Conservation (phyloP, 2,797 vertebrate genomes). For the Centroberyx gerrardi region DNA sequence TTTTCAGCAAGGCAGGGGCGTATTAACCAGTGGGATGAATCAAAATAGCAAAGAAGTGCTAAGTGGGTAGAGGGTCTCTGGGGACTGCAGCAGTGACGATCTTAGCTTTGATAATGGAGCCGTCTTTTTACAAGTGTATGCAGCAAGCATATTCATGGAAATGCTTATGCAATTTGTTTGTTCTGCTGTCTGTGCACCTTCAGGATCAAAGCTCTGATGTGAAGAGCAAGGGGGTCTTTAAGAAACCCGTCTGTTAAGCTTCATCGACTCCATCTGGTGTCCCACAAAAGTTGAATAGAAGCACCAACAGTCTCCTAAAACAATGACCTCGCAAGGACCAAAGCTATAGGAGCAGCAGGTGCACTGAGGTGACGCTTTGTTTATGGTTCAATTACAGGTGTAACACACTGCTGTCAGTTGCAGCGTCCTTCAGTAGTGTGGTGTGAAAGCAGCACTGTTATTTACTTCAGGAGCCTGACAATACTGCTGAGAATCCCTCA, state of each 20-base stretch:
- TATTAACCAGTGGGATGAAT: constrained; percentile 21
- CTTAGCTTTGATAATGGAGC: background rate
- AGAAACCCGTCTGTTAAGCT: constrained; percentile 1
- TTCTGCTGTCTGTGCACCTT: constrained; percentile 24
- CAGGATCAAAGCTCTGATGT: constrained; percentile 49
- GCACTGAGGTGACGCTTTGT: constrained; percentile 45
- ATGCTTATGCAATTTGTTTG: constrained; percentile 24
- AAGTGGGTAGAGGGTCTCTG: constrained; percentile 10
- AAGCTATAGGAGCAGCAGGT: constrained; percentile 23
- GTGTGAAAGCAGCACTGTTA: background rate
- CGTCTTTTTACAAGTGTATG: constrained; percentile 5
- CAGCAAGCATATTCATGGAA: constrained; percentile 7
- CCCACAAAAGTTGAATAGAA: constrained; percentile 1
- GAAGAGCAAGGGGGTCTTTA: constrained; percentile 13
- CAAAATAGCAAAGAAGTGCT: constrained; percentile 17
- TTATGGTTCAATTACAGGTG: constrained; percentile 44
- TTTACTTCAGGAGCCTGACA: constrained; percentile 3
- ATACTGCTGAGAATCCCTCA: background rate
- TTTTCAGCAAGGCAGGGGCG: background rate
- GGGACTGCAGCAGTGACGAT: background rate
- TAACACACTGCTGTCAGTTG: constrained; percentile 39
- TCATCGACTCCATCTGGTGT: background rate
- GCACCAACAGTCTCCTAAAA: background rate
- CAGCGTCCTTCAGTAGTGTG: constrained; percentile 7
- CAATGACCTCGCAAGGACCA: constrained; percentile 17